Evolutionary conservation across 2,797 vertebrate species (phyloP).

Genomic region (Pitangus sulphuratus): DNA sequence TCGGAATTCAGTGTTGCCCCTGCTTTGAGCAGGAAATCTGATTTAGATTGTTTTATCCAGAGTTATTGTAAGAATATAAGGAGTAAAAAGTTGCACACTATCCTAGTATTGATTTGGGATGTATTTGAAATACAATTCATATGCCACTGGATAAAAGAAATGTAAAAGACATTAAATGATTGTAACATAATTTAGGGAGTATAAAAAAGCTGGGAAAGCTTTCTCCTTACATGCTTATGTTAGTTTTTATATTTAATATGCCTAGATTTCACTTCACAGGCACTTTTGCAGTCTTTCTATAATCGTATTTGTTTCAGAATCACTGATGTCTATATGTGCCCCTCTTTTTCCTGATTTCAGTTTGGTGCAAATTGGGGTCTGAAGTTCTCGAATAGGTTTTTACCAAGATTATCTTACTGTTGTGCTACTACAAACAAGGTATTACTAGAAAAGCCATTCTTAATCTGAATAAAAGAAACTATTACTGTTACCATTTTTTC

Average conservation of each 20-base stretch:
- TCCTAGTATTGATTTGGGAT: background rate
- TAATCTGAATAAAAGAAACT: background rate
- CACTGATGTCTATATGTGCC: rapidly evolving
- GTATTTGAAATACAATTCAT: background rate
- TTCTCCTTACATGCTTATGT: background rate
- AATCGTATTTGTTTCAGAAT: background rate
- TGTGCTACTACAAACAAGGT: background rate
- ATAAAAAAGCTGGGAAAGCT: background rate
- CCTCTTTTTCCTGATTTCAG: background rate
- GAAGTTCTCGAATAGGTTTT: background rate
- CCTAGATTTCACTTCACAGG: background rate
- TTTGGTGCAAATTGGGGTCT: background rate
- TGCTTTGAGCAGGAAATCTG: background rate
- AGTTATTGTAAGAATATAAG: background rate
- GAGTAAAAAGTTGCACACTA: background rate
- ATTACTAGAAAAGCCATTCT: background rate
- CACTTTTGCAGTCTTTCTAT: background rate
- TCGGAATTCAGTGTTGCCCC: background rate
- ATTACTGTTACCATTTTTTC: background rate
- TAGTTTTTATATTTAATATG: background rate
- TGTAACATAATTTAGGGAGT: background rate
- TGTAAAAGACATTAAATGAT: background rate
- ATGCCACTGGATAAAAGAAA: background rate
- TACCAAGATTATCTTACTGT: background rate
- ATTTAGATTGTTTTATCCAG: background rate